These are phyloP conservation scores for Ceyx margarethae DNA, from an alignment of 2,113 vertebrate species.

Conservation along the genomic window DNA sequence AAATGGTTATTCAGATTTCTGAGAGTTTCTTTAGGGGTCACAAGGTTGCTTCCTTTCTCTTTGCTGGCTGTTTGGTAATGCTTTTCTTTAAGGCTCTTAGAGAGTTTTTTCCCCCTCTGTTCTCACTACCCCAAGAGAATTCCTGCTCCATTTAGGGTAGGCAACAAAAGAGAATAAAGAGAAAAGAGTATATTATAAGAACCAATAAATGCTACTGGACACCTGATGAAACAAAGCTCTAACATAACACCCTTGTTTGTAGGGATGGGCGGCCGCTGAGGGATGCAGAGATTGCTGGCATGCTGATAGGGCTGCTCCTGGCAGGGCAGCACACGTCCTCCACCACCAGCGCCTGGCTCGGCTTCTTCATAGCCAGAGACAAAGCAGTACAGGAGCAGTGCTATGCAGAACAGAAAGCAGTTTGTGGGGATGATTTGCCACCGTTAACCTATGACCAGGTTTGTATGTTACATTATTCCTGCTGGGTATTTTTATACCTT, in stretches of 20 bases:
- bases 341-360: constrained; percentile 95
- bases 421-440: constrained; percentile 85
- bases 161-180: background rate
- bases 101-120: background rate
- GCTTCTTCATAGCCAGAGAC: constrained; percentile 91
- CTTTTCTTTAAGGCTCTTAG: background rate
- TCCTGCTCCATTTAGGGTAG: background rate
- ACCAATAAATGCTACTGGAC: background rate
- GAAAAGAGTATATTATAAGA: background rate
- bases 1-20: background rate
- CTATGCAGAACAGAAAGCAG: constrained; percentile 85
- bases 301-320: constrained; percentile 93
- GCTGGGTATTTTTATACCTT: background rate
- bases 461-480: background rate
- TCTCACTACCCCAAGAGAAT: background rate
- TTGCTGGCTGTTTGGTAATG: background rate
- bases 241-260: fast-evolving
- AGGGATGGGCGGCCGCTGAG: constrained; percentile 85
- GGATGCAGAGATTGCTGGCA: constrained; percentile 86
- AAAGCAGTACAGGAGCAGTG: constrained; percentile 84
- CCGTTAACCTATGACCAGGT: constrained; percentile 89
- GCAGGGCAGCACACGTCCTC: constrained; percentile 97
- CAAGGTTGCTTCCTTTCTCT: background rate
- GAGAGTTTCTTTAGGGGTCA: background rate
- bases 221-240: background rate